Percentiles rank a stretch among this genome's conserved stretches.
These are phyloP conservation scores for Drosophila vallismaia DNA, from an alignment of 2,888 invertebrate species.

Conservation along the genomic window DNA sequence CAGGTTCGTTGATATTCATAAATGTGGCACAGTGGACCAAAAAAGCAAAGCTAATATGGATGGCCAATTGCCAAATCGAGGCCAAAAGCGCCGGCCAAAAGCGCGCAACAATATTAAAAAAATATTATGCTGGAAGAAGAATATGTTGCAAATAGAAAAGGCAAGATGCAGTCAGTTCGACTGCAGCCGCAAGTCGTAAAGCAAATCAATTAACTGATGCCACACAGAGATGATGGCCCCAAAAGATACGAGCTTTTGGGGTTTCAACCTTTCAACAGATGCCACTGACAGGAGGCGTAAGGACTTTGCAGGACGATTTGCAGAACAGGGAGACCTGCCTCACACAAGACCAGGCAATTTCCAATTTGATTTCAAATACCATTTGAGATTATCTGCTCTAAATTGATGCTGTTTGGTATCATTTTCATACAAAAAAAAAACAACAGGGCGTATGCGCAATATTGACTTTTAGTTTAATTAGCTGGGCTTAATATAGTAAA, in stretches of 20 bases:
- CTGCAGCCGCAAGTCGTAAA: slow-evolving; percentile 66
- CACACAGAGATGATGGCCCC: slow-evolving; percentile 44
- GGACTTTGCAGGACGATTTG: slow-evolving; percentile 18
- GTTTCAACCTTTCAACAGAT: background rate
- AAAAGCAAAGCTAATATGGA: slow-evolving; percentile 64
- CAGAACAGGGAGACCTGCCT: slow-evolving; percentile 31
- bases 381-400: slow-evolving; percentile 26
- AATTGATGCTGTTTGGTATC: slow-evolving; percentile 22
- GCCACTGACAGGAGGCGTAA: slow-evolving; percentile 23
- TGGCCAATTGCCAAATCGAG: slow-evolving; percentile 70
- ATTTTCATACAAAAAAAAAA: background rate
- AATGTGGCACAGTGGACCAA: slow-evolving; percentile 75
- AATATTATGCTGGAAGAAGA: slow-evolving; percentile 55
- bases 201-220: slow-evolving; percentile 70
- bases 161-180: slow-evolving; percentile 16
- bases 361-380: slow-evolving; percentile 32
- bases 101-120: slow-evolving; percentile 70
- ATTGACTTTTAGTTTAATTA: background rate
- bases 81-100: slow-evolving; percentile 15
- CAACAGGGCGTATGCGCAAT: slow-evolving; percentile 23
- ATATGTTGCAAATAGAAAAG: slow-evolving; percentile 6
- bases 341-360: slow-evolving; percentile 19
- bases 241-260: slow-evolving; percentile 34
- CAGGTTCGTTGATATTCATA: slow-evolving; percentile 70
- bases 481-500: background rate